Evolutionary conservation across 2,888 invertebrate species (phyloP).

Genomic region (Hypena proboscidalis): DNA sequence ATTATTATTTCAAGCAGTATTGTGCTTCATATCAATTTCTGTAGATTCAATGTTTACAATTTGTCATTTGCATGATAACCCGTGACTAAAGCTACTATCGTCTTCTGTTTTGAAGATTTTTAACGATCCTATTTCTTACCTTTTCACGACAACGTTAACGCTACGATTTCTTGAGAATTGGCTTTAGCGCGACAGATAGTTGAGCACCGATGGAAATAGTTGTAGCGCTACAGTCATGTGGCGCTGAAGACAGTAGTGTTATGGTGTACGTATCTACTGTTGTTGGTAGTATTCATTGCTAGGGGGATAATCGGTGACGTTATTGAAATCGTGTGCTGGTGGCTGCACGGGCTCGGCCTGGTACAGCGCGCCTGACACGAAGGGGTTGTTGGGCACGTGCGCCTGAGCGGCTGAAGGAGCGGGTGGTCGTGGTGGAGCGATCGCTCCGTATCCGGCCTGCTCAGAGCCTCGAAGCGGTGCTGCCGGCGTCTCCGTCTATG

Average conservation of each 20-base stretch:
- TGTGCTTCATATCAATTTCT: no score
- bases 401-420: slow-evolving; percentile 82
- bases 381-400: slow-evolving; percentile 86
- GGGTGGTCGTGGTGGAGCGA: slow-evolving; percentile 68
- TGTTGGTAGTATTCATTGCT: slow-evolving; percentile 23
- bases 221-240: no score
- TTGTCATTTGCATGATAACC: no score
- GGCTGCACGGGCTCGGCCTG: slow-evolving; percentile 88
- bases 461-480: slow-evolving; percentile 69
- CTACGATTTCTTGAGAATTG: no score
- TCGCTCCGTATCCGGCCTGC: slow-evolving; percentile 71
- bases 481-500: slow-evolving; percentile 70
- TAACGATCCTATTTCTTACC: no score
- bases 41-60: no score
- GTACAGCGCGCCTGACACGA: slow-evolving; percentile 86
- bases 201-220: no score
- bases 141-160: no score
- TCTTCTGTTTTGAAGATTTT: no score
- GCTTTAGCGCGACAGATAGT: no score
- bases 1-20: no score
- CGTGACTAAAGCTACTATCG: no score
- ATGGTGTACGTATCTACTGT: slow-evolving; percentile 17
- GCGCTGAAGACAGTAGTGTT: neutral
- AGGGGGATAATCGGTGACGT: slow-evolving; percentile 58
- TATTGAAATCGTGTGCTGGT: slow-evolving; percentile 83